Evolutionary conservation across 2,888 invertebrate species (phyloP).

Genomic region (Lasioglossum zephyrum): DNA sequence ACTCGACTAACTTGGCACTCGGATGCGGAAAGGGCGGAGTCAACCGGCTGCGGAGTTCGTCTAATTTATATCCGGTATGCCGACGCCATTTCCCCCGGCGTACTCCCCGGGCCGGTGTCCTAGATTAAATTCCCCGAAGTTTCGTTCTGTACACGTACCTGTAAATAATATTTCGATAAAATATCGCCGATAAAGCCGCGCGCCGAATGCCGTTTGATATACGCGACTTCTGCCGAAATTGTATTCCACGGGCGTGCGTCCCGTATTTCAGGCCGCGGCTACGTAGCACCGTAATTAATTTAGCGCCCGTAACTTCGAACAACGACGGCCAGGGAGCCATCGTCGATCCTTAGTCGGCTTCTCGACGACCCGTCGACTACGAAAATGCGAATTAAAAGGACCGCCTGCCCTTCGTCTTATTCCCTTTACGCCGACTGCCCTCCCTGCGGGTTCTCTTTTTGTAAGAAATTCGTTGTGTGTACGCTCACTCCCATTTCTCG

Average conservation of each 20-base stretch:
- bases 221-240: slow-evolving; percentile 64
- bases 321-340: slow-evolving; percentile 7
- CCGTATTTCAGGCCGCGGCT: slow-evolving; percentile 46
- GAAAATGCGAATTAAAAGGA: slow-evolving; percentile 37
- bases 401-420: not conserved
- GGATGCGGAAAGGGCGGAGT: slow-evolving; percentile 76
- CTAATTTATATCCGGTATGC: slow-evolving; percentile 73
- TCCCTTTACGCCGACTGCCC: not conserved
- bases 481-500: not conserved
- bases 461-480: slow-evolving; percentile 17
- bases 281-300: slow-evolving; percentile 51
- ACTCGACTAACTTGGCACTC: slow-evolving; percentile 74
- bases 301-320: slow-evolving; percentile 43
- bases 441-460: not conserved
- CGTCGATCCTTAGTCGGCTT: slow-evolving; percentile 30
- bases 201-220: slow-evolving; percentile 55
- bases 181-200: slow-evolving; percentile 51
- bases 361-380: slow-evolving; percentile 29
- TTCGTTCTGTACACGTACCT: slow-evolving; percentile 56
- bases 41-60: slow-evolving; percentile 69
- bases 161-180: slow-evolving; percentile 71
- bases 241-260: slow-evolving; percentile 49
- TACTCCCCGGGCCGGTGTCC: slow-evolving; percentile 38
- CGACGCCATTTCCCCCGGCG: slow-evolving; percentile 41
- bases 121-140: slow-evolving; percentile 68